phyloP scores from a whole-genome alignment of 2,888 invertebrate genomes.

The Yponomeuta sedellus region DNA sequence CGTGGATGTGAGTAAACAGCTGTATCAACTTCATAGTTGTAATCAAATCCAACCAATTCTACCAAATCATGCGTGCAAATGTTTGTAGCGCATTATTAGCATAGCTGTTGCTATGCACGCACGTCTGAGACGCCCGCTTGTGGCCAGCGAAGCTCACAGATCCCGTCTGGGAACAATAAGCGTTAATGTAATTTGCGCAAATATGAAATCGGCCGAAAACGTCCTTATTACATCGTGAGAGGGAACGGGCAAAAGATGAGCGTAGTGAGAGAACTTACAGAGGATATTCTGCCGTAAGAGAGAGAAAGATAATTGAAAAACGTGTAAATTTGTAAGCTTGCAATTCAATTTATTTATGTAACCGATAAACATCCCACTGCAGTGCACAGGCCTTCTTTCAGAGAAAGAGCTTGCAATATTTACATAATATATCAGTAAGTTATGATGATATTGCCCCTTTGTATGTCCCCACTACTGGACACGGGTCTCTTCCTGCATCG shows the following conservation, averaged over 20 bases:
- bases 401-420: no score
- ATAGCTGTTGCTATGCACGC: not conserved
- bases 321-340: no score
- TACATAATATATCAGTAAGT: no score
- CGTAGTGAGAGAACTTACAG: not conserved
- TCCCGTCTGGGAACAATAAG: slow-evolving; percentile 40
- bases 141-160: not conserved
- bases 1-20: no score
- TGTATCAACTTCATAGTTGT: not conserved
- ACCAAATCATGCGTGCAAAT: not conserved
- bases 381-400: no score
- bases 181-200: slow-evolving; percentile 66
- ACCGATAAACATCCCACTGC: no score
- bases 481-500: no score
- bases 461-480: no score
- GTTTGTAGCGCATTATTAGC: not conserved
- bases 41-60: not conserved
- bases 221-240: slow-evolving; percentile 41
- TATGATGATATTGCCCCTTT: no score
- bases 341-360: no score
- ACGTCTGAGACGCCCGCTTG: not conserved
- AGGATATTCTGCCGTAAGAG: not conserved
- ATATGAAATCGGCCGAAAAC: slow-evolving; percentile 61
- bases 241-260: not conserved
- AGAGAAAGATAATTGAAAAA: no score